Evolutionary conservation across 2,113 vertebrate genomes (phyloP).

Genomic region (Bagarius yarrelli): DNA sequence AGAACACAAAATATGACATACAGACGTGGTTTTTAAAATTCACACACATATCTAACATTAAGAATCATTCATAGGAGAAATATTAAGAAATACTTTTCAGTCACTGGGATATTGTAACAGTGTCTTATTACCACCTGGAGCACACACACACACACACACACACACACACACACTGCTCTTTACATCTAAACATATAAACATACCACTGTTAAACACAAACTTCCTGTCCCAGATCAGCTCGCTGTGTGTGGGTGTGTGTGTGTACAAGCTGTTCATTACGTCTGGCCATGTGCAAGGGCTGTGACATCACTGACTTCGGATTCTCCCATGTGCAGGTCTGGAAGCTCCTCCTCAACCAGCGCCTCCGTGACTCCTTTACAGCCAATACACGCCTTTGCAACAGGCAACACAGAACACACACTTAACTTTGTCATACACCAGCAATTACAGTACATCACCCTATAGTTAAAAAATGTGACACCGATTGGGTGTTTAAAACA

Average conservation of each 20-base stretch:
- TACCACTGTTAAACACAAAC: neutral
- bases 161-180: neutral
- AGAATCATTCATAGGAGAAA: neutral
- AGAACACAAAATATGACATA: neutral
- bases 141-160: neutral
- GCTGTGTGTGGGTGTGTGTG: neutral
- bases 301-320: constrained; percentile 63
- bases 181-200: neutral
- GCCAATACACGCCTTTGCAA: constrained; percentile 79
- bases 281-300: constrained; percentile 47
- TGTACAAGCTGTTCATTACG: constrained; percentile 53
- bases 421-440: neutral
- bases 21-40: neutral
- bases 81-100: neutral
- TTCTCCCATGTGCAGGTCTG: constrained; percentile 72
- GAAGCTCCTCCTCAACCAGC: constrained; percentile 65
- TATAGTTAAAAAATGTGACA: neutral
- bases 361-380: constrained; percentile 70
- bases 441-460: neutral
- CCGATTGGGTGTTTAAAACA: neutral
- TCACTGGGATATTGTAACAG: constrained; percentile 10
- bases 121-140: neutral
- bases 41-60: neutral
- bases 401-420: constrained; percentile 21
- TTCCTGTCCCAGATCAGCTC: neutral